These are phyloP conservation scores for Micronisus gabar DNA, from an alignment of 2,113 vertebrate species.

Conservation along the genomic window DNA sequence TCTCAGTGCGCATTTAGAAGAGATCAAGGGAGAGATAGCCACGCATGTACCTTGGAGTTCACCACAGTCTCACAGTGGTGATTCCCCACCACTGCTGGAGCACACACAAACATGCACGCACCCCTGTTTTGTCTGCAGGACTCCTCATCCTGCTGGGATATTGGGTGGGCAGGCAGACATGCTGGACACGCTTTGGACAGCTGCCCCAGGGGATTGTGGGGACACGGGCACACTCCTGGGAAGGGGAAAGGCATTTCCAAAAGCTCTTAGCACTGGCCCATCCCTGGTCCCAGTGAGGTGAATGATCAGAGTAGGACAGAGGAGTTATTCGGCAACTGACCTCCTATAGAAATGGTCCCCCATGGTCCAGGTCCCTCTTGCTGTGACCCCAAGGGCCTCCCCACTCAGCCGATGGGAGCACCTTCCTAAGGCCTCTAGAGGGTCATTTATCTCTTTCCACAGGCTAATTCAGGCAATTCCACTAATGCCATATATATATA, in stretches of 20 bases:
- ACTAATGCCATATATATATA: not conserved
- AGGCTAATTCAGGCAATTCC: not conserved
- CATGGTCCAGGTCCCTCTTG: accelerated
- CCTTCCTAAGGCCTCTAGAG: not conserved
- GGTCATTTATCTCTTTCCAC: not conserved
- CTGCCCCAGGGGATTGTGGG: accelerated
- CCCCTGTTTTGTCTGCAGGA: not conserved
- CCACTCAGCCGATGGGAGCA: not conserved
- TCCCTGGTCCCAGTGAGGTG: not conserved
- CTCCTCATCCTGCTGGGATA: not conserved
- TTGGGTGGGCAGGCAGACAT: not conserved
- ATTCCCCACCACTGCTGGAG: not conserved
- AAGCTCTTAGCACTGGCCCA: not conserved
- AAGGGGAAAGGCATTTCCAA: not conserved
- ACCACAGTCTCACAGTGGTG: not conserved
- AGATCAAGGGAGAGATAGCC: not conserved
- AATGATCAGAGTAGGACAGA: not conserved
- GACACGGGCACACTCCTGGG: not conserved
- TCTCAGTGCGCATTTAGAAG: not conserved
- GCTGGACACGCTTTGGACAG: not conserved
- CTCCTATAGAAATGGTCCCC: not conserved
- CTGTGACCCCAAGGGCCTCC: accelerated
- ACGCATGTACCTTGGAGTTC: not conserved
- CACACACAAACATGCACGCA: not conserved
- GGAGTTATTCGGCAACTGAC: not conserved